Base-by-base conservation (phyloP, 2,797 vertebrate genomes). In the Micromesistius poutassou region DNA sequence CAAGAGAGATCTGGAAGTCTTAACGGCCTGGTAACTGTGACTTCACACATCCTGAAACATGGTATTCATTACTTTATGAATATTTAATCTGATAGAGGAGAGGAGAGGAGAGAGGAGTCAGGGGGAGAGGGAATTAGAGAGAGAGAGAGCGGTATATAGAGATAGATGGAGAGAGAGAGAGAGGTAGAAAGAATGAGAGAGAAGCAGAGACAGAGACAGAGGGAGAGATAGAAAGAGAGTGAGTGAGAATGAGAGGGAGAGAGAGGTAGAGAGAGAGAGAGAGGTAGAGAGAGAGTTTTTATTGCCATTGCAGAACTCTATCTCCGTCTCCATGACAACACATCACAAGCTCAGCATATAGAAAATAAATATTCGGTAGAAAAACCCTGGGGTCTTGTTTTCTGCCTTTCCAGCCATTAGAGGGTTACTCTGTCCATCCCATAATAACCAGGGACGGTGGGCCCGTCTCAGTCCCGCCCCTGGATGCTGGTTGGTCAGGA, bases 371-470 rank as follows among this genome's bases (percentile, higher is more conserved):
- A 71, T 19, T 71, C 30, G 12, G 31, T 71, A 31, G 4, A 71
- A 71, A 71, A 71, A 71, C 70, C 16, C 30, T 7, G 70, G 5
- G 30, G 13, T 22, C 13, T 30, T 33, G 16, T 33, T 71, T 71
- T 30, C 70, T 33, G 30, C 30, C 13, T 28, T 28, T 9, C 28
- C 62, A 28, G 62, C 25, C 62, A 68, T 68, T 68, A 68, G 28
- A 68, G 62, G 62, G 62, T 68, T 68, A 68, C 62, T 68, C 62
- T 28, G 62, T 28, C 62, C 62, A 68, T 68, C 62, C 25, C 62
- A 68, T 68, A 10, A 68, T 68, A 68, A 62, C 22, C 55, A 62
- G 36, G 16, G 2, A n/a, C n/a, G 22, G 55, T n/a, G 55, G 40
- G 40, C 40, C 40, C 40, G 40, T 42, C 40, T 42, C 40, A 42